Evolutionary conservation across 2,888 invertebrate species (phyloP).

Genomic region (Pinctada fucata): DNA sequence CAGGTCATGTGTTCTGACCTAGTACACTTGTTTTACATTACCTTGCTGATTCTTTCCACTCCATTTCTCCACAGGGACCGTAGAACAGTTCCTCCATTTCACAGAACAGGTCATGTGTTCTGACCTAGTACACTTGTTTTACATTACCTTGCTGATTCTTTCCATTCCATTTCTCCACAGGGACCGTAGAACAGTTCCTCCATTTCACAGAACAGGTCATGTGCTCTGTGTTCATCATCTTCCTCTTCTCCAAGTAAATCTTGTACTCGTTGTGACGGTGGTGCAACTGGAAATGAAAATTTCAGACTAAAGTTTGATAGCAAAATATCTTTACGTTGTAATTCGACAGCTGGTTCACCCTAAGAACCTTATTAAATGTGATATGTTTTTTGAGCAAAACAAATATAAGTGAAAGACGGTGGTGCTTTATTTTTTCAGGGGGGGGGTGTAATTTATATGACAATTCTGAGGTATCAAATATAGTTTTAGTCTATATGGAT

Average conservation of each 20-base stretch:
- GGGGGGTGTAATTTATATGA: too few relatives aligned
- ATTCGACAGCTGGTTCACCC: too few relatives aligned
- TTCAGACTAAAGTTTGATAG: too few relatives aligned
- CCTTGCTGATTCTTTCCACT: constrained; percentile 98
- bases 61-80: constrained; percentile 81
- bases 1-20: constrained; percentile 86
- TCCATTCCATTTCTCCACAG: constrained; percentile 88
- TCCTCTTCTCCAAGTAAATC: constrained; percentile 96
- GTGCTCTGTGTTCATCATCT: constrained; percentile 83
- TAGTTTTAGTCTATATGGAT: too few relatives aligned
- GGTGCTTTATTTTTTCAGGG: too few relatives aligned
- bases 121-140: too few relatives aligned
- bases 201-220: constrained; percentile 91
- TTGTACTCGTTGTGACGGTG: constrained; percentile 96
- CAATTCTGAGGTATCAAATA: too few relatives aligned
- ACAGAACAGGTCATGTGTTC: constrained; percentile 83
- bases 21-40: constrained; percentile 55
- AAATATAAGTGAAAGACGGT: too few relatives aligned
- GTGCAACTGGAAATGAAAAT: constrained; percentile 55
- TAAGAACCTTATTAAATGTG: too few relatives aligned
- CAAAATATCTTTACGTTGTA: too few relatives aligned
- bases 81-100: constrained; percentile 96
- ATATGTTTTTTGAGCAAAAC: too few relatives aligned
- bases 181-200: constrained; percentile 88
- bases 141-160: constrained; percentile 90